These are phyloP conservation scores for Epizoanthus fatuus DNA, from an alignment of 92 coral and sea anemone species.

Conservation along the genomic window DNA sequence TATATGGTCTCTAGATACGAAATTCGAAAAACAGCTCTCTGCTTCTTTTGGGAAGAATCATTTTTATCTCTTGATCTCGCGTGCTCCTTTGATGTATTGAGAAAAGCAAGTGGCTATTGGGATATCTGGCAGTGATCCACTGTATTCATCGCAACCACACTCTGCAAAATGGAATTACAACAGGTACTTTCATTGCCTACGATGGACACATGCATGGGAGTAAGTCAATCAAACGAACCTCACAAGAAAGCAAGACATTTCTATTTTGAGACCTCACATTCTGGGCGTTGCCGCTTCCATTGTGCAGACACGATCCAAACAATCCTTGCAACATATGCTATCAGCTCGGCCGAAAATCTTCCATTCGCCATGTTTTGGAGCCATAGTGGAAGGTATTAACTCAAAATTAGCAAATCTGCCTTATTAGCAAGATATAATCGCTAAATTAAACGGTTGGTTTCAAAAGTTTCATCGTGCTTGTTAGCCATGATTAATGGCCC, in stretches of 20 bases:
- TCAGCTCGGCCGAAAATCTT: neutral
- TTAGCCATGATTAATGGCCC: constrained; percentile 51
- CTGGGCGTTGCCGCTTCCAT: constrained; percentile 41
- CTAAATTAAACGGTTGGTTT: constrained; percentile 50
- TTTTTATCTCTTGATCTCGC: neutral
- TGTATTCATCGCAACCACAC: neutral
- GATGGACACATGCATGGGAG: neutral
- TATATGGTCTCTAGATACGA: no score
- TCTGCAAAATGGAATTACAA: neutral
- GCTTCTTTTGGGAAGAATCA: neutral
- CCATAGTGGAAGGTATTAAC: constrained; percentile 19
- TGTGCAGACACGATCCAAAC: constrained; percentile 30
- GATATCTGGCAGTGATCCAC: constrained; percentile 1
- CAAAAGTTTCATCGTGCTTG: constrained; percentile 52
- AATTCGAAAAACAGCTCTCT: no score
- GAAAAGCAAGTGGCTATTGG: neutral
- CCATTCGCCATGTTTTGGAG: neutral
- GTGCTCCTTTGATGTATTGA: neutral
- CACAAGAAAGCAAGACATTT: constrained; percentile 21
- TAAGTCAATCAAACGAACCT: constrained; percentile 3
- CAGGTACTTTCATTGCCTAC: neutral
- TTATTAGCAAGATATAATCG: constrained; percentile 49
- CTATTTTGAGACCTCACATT: constrained; percentile 49
- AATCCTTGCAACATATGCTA: constrained; percentile 36
- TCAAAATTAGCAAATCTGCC: constrained; percentile 36